These are phyloP conservation scores for Tineola bisselliella DNA, from an alignment of 2,888 invertebrate species.

Conservation along the genomic window DNA sequence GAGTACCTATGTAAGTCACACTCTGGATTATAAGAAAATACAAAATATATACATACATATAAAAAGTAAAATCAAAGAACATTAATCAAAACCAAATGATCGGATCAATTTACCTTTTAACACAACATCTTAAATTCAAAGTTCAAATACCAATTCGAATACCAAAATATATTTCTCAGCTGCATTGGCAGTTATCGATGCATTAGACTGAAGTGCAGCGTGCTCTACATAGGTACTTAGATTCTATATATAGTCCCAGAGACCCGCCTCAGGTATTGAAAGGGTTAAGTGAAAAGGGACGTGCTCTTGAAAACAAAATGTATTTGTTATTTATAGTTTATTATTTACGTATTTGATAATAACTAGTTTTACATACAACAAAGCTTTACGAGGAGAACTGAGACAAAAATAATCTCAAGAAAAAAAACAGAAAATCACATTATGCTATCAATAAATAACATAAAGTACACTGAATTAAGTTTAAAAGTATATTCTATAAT, in stretches of 20 bases:
- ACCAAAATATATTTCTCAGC: background rate
- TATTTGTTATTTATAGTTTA: background rate
- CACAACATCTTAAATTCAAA: background rate
- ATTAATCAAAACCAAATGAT: background rate
- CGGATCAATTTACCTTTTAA: background rate
- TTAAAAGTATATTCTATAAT: too few species aligned
- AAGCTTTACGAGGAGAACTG: too few species aligned
- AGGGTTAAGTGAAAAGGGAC: background rate
- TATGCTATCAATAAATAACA: too few species aligned
- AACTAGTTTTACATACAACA: too few species aligned
- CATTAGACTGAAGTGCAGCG: background rate
- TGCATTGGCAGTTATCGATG: background rate
- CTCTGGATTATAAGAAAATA: too few species aligned
- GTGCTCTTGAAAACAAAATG: conserved; percentile 10
- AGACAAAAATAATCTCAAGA: too few species aligned
- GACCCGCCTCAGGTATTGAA: conserved; percentile 6
- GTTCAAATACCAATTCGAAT: background rate
- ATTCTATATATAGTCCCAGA: background rate
- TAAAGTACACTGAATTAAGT: too few species aligned
- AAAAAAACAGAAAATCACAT: too few species aligned
- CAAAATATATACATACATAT: too few species aligned
- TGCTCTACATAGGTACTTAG: background rate
- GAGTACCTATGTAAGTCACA: too few species aligned
- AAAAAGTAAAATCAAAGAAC: too few species aligned
- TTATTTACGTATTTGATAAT: background rate